A percentile compares a stretch with the other conserved stretches of the same genome.
phyloP scores from a whole-genome alignment of 1,140 invertebrate species.

The Macrobrachium rosenbergii region DNA sequence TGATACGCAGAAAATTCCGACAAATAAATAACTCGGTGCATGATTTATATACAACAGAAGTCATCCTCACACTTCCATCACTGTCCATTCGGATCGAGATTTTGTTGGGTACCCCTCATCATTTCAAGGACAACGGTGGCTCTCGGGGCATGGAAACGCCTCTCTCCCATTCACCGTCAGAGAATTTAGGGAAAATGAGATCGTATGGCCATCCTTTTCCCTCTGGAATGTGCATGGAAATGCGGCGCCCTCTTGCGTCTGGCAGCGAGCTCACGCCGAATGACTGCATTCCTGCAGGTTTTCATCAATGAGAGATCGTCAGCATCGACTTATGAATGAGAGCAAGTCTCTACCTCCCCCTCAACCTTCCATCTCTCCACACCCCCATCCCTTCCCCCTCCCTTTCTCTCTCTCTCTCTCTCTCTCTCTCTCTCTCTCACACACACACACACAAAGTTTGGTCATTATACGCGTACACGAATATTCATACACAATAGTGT shows the following conservation, averaged over 20 bases:
- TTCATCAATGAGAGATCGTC: constrained; percentile 17
- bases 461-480: too few species aligned
- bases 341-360: neutral
- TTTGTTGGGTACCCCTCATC: too few species aligned
- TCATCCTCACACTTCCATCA: too few species aligned
- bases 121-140: too few species aligned
- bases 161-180: too few species aligned
- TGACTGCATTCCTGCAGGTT: constrained; percentile 19
- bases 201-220: neutral
- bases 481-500: neutral
- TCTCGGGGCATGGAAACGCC: too few species aligned
- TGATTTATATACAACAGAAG: too few species aligned
- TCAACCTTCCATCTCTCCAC: neutral
- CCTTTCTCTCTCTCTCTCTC: neutral
- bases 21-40: too few species aligned
- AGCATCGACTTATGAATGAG: constrained; percentile 12
- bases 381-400: neutral
- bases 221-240: neutral
- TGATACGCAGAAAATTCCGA: too few species aligned
- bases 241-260: neutral
- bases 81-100: too few species aligned
- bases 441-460: neutral
- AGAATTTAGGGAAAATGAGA: neutral
- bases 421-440: neutral
- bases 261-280: neutral